Percentiles rank a stretch among this genome's conserved stretches.
Conservation (phyloP, 64 coral and sea anemone species). For the Stichodactyla helianthus region DNA sequence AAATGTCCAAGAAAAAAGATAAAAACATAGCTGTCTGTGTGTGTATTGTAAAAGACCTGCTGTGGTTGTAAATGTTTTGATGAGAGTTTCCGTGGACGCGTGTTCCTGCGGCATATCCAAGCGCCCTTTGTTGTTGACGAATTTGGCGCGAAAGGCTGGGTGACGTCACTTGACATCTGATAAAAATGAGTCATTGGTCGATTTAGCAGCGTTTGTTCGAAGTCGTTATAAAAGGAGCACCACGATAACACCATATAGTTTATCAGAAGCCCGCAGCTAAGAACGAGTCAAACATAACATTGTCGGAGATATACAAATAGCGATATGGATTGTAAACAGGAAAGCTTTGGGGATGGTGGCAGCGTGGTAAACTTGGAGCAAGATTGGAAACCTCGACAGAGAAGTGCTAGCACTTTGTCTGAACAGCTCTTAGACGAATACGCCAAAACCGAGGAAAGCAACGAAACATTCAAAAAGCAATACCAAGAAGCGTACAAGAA, state of each 20-base stretch:
- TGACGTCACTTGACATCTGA: background rate
- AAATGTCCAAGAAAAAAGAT: background rate
- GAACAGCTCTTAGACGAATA: slow-evolving; percentile 15
- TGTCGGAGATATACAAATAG: background rate
- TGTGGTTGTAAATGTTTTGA: background rate
- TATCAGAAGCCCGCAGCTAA: background rate
- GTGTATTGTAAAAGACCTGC: background rate
- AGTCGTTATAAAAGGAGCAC: background rate
- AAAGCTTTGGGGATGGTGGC: slow-evolving; percentile 8
- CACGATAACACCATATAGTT: background rate
- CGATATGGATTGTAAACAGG: slow-evolving; percentile 17
- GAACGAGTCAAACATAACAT: background rate
- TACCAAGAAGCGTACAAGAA: slow-evolving; percentile 30
- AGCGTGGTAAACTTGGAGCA: background rate
- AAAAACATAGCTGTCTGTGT: background rate
- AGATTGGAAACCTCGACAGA: slow-evolving; percentile 9
- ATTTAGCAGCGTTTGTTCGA: background rate
- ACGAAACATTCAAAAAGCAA: slow-evolving; percentile 22
- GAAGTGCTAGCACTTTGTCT: slow-evolving; percentile 18
- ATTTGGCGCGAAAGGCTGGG: background rate
- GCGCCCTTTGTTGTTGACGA: background rate
- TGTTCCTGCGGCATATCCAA: background rate
- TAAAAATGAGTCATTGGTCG: background rate
- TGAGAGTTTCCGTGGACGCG: background rate
- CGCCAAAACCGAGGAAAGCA: slow-evolving; percentile 23